Evolutionary conservation across 2,888 invertebrate species (phyloP), one percentile per base, ranked within the genome.

Genomic region (Operophtera brumata): DNA sequence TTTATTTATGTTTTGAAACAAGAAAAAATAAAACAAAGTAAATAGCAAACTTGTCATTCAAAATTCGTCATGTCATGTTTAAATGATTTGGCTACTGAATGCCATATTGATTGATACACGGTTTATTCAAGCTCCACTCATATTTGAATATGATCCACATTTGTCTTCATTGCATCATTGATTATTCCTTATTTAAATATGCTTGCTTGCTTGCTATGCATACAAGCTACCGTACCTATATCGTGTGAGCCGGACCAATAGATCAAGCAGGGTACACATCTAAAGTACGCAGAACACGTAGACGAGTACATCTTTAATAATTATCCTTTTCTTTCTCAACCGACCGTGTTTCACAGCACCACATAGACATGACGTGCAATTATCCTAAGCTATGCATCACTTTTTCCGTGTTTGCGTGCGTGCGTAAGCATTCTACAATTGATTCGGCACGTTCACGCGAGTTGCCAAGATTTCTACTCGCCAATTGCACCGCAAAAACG

Each of bases 401-500:
- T 71, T 73, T 77, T 75, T 69, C 69, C 67, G 52, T 52, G 61
- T 52, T 62, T 58, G 68, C 70, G 65, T 70, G 67, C 69, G 67
- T 70, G 69, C 67, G 67, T 71, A 69, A 65, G 62, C 72, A 64
- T 67, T 54, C 68, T 58, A 71, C 66, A 72, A 77, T 76, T 76
- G 74, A 77, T 77, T 77, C 70, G 61, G 66, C 68, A 63, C 66
- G 68, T 73, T 71, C 76, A 71, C 70, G 73, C 75, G 65, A 77
- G 62, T 57, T 51, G 61, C 64, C 66, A 62, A 69, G 71, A 72
- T 76, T 77, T 75, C 73, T 65, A 69, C 70, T 69, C 59, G 68
- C 68, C 77, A 72, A 77, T 73, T 69, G 66, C 66, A 59, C 41
- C 32, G 69, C 75, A 82, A 81, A 82, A 84, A 77, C 71, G 65